Evolutionary conservation across 2,797 vertebrate genomes (phyloP).

Genomic region (Poeciliopsis paucimaculata): DNA sequence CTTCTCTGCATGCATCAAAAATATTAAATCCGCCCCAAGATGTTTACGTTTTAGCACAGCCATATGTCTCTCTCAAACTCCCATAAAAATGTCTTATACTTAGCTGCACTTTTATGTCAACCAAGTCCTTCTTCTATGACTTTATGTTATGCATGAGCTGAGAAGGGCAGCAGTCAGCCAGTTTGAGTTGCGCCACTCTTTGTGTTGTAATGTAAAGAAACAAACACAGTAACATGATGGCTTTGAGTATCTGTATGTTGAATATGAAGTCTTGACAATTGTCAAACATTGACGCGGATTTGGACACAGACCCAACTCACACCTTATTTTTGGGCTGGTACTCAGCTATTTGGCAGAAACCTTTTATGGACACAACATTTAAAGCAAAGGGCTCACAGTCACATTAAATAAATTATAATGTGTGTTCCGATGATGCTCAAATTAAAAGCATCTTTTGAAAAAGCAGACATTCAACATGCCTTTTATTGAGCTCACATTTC

Average conservation of each 20-base stretch:
- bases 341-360: background rate
- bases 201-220: background rate
- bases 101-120: background rate
- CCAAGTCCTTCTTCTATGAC: background rate
- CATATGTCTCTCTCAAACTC: conserved; percentile 6
- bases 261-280: background rate
- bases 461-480: background rate
- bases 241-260: background rate
- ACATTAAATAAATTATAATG: background rate
- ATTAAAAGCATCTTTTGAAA: background rate
- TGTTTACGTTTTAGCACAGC: conserved; percentile 3
- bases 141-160: background rate
- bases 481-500: background rate
- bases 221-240: no score
- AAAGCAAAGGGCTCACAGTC: background rate
- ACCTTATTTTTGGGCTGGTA: background rate
- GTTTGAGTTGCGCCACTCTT: background rate
- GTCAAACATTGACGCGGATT: background rate
- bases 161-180: background rate
- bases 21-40: background rate
- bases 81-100: background rate
- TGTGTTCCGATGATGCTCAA: background rate
- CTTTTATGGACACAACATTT: background rate
- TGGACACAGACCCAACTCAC: background rate
- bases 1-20: conserved; percentile 5